Base-by-base conservation (phyloP, 1,140 invertebrate genomes). In the Lasaia peninsularis region DNA sequence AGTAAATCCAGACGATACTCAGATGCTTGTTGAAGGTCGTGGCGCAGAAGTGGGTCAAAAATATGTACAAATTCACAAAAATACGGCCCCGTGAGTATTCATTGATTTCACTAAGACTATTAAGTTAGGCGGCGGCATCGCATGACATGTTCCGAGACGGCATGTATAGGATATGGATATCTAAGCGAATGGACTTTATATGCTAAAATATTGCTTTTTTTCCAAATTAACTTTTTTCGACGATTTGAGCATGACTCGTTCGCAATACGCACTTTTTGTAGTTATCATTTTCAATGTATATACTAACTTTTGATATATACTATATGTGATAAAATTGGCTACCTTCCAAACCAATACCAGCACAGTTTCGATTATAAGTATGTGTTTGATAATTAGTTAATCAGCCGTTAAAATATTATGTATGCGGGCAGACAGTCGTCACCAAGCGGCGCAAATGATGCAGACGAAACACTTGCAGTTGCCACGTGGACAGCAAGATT, bases 11-110 rank as follows among this genome's bases (percentile, higher is more conserved):
- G 75, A 80, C 18, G 85, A 90, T 52, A 80, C 80, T 31, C 73
- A 77, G 52, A 32, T 78, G 24, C 63, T 90, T 5, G 78, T 83
- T 18, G 77, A 77, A 33, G 88, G 86, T 0, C 71, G 69, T 7
- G 73, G 70, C 16, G 65, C 62, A 1, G 78, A 82, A 53, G 82
- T 90, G 7, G 88, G 81, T 14, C 69, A 67, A 40, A 87, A 89
- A 56, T 90, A 86, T 65, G 65, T 84, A 5, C 63, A 83, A 31
- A 58, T 86, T 37, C 83, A 88, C 65, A 72, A 84, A 44, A 63
- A 66, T 31, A 75, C 51, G 9, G 71, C 67, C 62, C 78, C 78
- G 86, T 88, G 78, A 87, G 84, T 81, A 58, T 52, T 52, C 49
- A 21, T 59, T 55, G 24, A 28, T 28, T 28, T 4, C 5, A 28